Evolutionary conservation across 2,888 invertebrate genomes (phyloP).

Genomic region (Craniophora ligustri): DNA sequence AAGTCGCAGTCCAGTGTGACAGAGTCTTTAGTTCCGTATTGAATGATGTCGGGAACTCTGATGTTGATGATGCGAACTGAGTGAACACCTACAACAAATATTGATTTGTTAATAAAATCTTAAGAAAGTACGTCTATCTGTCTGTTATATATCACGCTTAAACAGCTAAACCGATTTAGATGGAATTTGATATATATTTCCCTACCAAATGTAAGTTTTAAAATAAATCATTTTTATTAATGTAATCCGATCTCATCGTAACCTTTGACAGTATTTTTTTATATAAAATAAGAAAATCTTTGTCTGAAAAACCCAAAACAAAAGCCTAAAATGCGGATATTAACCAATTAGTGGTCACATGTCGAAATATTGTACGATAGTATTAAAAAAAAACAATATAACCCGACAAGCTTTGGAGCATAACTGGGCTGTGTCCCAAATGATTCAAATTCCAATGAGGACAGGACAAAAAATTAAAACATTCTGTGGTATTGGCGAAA

Average conservation of each 20-base stretch:
- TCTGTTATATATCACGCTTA: no score
- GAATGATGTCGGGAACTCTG: constrained; percentile 89
- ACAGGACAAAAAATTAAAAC: constrained; percentile 62
- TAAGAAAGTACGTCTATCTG: no score
- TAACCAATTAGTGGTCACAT: constrained; percentile 30
- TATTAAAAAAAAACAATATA: constrained; percentile 41
- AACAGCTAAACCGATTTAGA: no score
- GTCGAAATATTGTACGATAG: constrained; percentile 22
- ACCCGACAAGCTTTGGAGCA: constrained; percentile 31
- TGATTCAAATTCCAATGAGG: constrained; percentile 48
- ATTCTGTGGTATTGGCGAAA: constrained; percentile 58
- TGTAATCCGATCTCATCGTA: no score
- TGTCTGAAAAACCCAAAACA: neutral
- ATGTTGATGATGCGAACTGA: constrained; percentile 89
- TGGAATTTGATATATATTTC: no score
- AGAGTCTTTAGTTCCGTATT: constrained; percentile 87
- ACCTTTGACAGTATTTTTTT: no score
- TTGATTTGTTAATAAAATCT: neutral
- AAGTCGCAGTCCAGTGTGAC: constrained; percentile 93
- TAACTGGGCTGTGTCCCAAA: constrained; percentile 36
- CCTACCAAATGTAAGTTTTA: no score
- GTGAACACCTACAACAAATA: constrained; percentile 77
- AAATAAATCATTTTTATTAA: no score
- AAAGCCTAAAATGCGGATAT: no score
- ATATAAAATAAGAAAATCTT: no score